These are phyloP conservation scores for Argyresthia albistria DNA, from an alignment of 2,888 invertebrate species.

Conservation along the genomic window DNA sequence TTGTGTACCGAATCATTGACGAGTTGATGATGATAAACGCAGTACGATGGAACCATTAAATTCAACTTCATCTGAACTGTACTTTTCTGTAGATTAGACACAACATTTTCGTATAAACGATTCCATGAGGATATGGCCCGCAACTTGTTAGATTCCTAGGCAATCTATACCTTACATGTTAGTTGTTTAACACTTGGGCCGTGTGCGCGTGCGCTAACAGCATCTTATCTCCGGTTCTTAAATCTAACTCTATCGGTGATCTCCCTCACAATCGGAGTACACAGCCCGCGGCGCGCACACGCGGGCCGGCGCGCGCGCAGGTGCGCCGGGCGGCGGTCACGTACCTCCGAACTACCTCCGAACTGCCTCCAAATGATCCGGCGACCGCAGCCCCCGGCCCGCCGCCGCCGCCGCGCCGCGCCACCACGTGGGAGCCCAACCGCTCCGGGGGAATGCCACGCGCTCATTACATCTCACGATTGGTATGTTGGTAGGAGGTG, in stretches of 20 bases:
- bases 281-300: conserved; percentile 8
- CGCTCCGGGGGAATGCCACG: not conserved
- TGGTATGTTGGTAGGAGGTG: not conserved
- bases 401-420: not conserved
- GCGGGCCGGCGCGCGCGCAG: conserved; percentile 13
- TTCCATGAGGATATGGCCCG: too few species aligned
- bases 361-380: not conserved
- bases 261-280: not conserved
- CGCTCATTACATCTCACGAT: conserved; percentile 1
- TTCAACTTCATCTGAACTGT: too few species aligned
- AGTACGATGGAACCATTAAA: not conserved
- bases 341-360: conserved; percentile 13
- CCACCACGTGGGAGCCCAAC: not conserved
- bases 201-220: not conserved
- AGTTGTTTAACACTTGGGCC: not conserved
- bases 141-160: too few species aligned
- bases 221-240: not conserved
- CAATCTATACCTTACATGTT: too few species aligned
- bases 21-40: not conserved
- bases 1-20: conserved; percentile 2
- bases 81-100: too few species aligned
- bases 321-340: conserved; percentile 20
- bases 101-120: too few species aligned
- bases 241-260: too few species aligned
- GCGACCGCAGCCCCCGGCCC: not conserved